Conservation (phyloP, 2,888 invertebrate species). For the Caenorhabditis sulstoni region DNA sequence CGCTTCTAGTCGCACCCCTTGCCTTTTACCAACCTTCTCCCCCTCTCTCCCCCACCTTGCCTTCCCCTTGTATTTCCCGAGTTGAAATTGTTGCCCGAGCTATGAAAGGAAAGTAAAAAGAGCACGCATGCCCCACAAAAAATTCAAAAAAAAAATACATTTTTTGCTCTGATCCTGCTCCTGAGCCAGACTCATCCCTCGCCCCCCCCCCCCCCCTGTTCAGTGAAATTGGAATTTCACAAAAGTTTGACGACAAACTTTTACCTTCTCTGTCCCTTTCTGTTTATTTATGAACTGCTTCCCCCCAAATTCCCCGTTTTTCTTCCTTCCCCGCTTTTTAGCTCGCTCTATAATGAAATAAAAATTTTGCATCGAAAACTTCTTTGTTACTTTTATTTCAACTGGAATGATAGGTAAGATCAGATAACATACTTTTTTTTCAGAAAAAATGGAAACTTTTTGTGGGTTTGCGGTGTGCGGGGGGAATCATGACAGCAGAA, state of each 20-base stretch:
- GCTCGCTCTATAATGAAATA: conserved; percentile 7
- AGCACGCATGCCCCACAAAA: too few species aligned
- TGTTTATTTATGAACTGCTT: conserved; percentile 40
- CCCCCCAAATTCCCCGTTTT: too few species aligned
- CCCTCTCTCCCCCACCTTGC: neutral
- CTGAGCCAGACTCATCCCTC: too few species aligned
- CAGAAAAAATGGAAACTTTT: conserved; percentile 15
- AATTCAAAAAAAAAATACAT: too few species aligned
- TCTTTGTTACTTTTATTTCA: conserved; percentile 12
- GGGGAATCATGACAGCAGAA: conserved; percentile 42
- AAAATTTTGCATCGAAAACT: neutral
- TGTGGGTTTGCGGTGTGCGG: neutral
- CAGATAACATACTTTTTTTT: conserved; percentile 25
- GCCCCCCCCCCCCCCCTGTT: too few species aligned
- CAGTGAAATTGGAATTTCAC: too few species aligned
- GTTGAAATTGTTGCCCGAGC: neutral
- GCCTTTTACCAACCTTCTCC: neutral
- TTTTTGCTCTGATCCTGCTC: too few species aligned
- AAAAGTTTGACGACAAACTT: neutral
- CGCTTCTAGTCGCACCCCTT: conserved; percentile 26
- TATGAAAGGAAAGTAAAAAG: neutral
- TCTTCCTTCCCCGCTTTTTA: neutral
- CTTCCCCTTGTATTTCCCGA: neutral
- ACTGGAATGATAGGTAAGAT: conserved; percentile 52
- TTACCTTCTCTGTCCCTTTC: neutral